Percentiles rank a stretch among this genome's conserved stretches.
Evolutionary conservation across 2,113 vertebrate species (phyloP).

Genomic region (Sebastes schlegelii): DNA sequence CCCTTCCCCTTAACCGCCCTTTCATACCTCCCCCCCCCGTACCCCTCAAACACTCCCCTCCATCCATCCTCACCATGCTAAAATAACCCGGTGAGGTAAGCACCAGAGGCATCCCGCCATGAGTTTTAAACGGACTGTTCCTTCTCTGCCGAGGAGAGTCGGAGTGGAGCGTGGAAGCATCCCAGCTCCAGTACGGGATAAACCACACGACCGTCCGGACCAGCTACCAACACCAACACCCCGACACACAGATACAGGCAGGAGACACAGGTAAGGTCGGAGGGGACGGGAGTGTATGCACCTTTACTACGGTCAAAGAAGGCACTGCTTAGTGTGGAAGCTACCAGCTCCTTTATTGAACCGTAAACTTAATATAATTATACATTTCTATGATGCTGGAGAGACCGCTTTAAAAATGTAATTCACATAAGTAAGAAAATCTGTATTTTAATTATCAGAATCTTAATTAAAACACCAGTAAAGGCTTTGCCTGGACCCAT

Average conservation of each 20-base stretch:
- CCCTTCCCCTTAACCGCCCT: conserved; percentile 55
- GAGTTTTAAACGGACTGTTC: conserved; percentile 68
- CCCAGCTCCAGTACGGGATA: conserved; percentile 44
- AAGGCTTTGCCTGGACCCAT: background rate
- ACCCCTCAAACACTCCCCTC: conserved; percentile 15
- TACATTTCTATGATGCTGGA: background rate
- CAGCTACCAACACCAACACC: conserved; percentile 37
- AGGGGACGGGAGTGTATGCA: background rate
- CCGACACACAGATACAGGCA: conserved; percentile 1
- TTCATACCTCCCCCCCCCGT: conserved; percentile 44
- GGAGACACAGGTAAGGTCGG: conserved; percentile 64
- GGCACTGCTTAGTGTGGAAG: background rate
- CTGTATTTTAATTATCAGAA: background rate
- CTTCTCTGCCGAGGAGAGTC: conserved; percentile 52
- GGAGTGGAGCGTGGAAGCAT: conserved; percentile 52
- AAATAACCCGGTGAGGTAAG: conserved; percentile 85
- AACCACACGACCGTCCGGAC: conserved; percentile 22
- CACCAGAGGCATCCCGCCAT: conserved; percentile 60
- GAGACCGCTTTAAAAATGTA: background rate
- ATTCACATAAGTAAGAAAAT: background rate
- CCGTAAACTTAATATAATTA: background rate
- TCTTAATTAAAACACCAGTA: background rate
- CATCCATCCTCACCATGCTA: conserved; percentile 73
- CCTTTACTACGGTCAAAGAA: background rate
- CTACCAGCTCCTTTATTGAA: conserved; percentile 3